These are phyloP conservation scores for Pardosa pseudoannulata DNA, from an alignment of 2,888 invertebrate species.

Conservation along the genomic window DNA sequence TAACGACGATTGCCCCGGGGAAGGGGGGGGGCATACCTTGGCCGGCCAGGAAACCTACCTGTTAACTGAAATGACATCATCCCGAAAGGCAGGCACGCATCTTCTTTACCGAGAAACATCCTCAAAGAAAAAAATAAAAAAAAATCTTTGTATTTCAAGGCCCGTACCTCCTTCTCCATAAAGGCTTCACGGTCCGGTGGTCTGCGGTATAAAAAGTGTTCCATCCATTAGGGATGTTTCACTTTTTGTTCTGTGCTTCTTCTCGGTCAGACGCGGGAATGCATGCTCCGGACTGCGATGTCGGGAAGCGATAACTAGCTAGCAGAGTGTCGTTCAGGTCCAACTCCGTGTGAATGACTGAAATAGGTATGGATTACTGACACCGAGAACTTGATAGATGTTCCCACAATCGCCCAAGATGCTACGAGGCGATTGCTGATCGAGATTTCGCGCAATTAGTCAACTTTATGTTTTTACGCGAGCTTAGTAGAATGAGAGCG, in stretches of 20 bases:
- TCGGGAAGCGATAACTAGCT: background rate
- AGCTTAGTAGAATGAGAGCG: no score
- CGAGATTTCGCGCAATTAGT: no score
- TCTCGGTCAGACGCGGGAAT: slow-evolving; percentile 20
- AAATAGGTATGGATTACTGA: background rate
- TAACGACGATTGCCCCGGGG: no score
- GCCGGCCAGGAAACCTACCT: no score
- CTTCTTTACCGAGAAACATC: slow-evolving; percentile 11
- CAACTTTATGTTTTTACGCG: no score
- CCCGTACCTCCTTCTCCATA: slow-evolving; percentile 12
- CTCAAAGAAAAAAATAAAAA: slow-evolving; percentile 32
- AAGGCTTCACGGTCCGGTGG: slow-evolving; percentile 47
- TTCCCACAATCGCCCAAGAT: no score
- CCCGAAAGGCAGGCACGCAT: background rate
- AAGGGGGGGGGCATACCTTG: no score
- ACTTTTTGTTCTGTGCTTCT: slow-evolving; percentile 28
- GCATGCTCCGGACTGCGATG: background rate
- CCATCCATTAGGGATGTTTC: slow-evolving; percentile 42
- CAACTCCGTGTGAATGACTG: no score
- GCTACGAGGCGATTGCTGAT: no score
- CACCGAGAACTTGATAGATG: no score
- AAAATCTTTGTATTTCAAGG: slow-evolving; percentile 31
- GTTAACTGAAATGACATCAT: no score
- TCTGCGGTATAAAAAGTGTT: slow-evolving; percentile 57
- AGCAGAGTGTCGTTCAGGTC: no score